Percentiles rank a stretch among this genome's conserved stretches.
Evolutionary conservation across 2,113 vertebrate genomes (phyloP).

Genomic region (Poeciliopsis prolifica): DNA sequence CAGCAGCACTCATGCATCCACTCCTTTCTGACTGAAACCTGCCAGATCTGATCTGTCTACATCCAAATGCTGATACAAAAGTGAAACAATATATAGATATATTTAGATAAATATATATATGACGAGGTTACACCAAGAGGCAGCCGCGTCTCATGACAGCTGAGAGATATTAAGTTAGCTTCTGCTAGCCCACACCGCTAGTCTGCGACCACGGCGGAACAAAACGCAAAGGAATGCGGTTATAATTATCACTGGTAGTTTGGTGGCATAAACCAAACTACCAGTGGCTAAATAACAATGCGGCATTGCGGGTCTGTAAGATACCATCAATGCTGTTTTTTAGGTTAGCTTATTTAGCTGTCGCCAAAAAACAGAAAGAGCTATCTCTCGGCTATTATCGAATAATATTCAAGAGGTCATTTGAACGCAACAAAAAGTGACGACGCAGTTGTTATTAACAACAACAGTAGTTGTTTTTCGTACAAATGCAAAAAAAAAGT

Average conservation of each 20-base stretch:
- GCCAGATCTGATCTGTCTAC: neutral
- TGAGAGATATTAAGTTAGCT: conserved; percentile 35
- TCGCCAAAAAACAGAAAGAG: conserved; percentile 10
- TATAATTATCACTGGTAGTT: neutral
- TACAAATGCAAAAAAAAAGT: neutral
- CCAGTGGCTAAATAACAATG: neutral
- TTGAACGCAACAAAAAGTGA: neutral
- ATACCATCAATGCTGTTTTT: conserved; percentile 34
- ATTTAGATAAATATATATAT: too few relatives aligned
- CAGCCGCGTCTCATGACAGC: conserved; percentile 47
- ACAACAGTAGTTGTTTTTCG: neutral
- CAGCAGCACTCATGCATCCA: conserved; percentile 23
- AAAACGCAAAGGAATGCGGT: neutral
- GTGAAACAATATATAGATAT: too few relatives aligned
- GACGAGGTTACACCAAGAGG: neutral
- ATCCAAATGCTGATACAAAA: neutral
- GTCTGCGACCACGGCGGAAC: neutral
- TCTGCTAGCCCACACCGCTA: conserved; percentile 16
- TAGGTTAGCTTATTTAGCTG: conserved; percentile 43
- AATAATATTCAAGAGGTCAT: neutral
- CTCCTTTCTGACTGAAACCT: conserved; percentile 5
- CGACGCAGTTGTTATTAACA: neutral
- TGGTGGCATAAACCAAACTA: neutral
- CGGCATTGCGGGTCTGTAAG: neutral
- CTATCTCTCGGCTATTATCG: neutral